phyloP scores from a whole-genome alignment of 1,140 invertebrate species.

The Marisa cornuarietis region DNA sequence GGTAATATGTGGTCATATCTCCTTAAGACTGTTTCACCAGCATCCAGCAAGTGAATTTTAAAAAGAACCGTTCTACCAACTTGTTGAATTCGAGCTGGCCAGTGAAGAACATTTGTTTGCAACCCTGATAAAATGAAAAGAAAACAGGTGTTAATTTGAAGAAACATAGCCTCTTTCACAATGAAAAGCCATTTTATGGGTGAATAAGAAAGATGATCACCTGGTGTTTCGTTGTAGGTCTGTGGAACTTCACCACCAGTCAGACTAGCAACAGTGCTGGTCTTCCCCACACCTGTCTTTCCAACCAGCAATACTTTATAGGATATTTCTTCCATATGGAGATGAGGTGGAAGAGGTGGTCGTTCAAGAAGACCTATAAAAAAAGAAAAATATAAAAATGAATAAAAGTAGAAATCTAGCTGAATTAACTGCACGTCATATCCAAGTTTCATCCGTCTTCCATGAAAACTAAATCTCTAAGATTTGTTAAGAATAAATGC shows the following conservation, averaged over 20 bases:
- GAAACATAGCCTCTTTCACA: no score
- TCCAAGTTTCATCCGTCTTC: no score
- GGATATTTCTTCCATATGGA: slow-evolving; percentile 68
- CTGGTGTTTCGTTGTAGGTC: slow-evolving; percentile 68
- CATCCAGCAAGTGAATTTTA: slow-evolving; percentile 73
- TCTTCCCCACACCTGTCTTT: slow-evolving; percentile 72
- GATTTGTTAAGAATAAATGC: no score
- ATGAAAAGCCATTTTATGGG: not conserved
- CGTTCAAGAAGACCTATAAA: slow-evolving; percentile 70
- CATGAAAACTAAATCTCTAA: no score
- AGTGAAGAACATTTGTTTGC: slow-evolving; percentile 70
- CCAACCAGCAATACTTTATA: slow-evolving; percentile 73
- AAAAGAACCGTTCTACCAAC: slow-evolving; percentile 70
- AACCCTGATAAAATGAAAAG: slow-evolving; percentile 64
- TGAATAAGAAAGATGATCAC: slow-evolving; percentile 34
- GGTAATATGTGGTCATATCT: slow-evolving; percentile 73
- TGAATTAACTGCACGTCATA: no score
- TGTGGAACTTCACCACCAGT: slow-evolving; percentile 63
- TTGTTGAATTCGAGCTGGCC: slow-evolving; percentile 73
- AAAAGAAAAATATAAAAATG: not conserved
- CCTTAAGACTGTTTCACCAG: slow-evolving; percentile 70
- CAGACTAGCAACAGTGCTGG: slow-evolving; percentile 69
- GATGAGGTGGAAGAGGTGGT: slow-evolving; percentile 65
- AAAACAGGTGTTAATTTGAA: not conserved
- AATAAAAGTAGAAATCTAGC: no score